Evolutionary conservation across 92 coral and sea anemone genomes (phyloP).

Genomic region (Heliopora coerulea): DNA sequence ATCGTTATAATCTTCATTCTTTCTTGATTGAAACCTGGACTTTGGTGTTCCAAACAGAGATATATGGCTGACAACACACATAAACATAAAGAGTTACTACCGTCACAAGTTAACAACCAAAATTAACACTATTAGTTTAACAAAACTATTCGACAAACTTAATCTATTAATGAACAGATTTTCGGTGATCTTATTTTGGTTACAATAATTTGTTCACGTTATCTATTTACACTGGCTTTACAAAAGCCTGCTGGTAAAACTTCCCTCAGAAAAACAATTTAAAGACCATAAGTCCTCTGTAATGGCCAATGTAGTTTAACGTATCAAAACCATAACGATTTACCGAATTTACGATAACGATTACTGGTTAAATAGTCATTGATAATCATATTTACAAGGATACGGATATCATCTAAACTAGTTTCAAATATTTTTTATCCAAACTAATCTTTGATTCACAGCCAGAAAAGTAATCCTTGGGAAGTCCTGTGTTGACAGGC

Average conservation of each 20-base stretch:
- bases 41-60: too few relatives aligned
- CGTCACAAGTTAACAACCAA: too few relatives aligned
- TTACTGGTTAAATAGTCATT: conserved; percentile 1
- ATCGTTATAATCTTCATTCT: too few relatives aligned
- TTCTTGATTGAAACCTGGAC: too few relatives aligned
- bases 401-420: neutral
- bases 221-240: conserved; percentile 32
- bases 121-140: too few relatives aligned
- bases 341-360: neutral
- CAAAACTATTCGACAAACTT: neutral
- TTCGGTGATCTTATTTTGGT: neutral
- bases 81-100: too few relatives aligned
- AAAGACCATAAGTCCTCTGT: neutral
- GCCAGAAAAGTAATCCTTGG: conserved; percentile 36
- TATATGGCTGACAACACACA: too few relatives aligned
- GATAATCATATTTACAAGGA: neutral
- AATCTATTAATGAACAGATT: neutral
- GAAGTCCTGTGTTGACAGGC: conserved; percentile 39
- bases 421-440: neutral
- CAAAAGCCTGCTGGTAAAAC: conserved; percentile 10
- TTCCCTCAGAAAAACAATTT: neutral
- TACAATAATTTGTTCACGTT: conserved; percentile 4
- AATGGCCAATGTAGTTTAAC: conserved; percentile 14
- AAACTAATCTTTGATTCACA: neutral
- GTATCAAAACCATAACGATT: conserved; percentile 16